A percentile compares a stretch with the other conserved stretches of the same genome.
phyloP scores from a whole-genome alignment of 2,797 vertebrate genomes.

The Gallirallus australis region DNA sequence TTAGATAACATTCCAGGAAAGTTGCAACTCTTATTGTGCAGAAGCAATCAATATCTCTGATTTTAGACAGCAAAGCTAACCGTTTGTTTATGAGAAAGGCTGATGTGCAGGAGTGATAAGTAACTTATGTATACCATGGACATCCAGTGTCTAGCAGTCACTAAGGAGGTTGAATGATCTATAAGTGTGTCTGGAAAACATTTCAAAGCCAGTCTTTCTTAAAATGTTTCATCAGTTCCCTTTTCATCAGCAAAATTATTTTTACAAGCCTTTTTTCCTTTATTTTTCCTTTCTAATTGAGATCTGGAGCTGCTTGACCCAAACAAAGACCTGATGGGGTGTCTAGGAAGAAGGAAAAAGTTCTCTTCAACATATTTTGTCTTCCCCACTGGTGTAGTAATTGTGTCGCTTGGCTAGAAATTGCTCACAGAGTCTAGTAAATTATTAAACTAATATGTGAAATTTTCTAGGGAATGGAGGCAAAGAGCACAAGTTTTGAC shows the following conservation, averaged over 20 bases:
- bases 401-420: background rate
- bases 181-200: background rate
- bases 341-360: background rate
- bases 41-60: background rate
- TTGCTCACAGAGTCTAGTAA: background rate
- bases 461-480: background rate
- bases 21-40: background rate
- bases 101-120: background rate
- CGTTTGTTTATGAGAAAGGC: background rate
- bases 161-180: background rate
- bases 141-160: background rate
- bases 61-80: background rate
- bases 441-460: background rate
- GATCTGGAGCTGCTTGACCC: background rate
- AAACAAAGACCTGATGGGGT: background rate
- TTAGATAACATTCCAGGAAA: background rate
- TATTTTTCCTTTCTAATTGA: background rate
- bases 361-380: background rate
- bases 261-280: background rate
- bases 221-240: background rate
- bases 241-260: background rate
- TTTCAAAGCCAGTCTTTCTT: background rate
- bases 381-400: background rate
- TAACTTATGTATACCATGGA: background rate
- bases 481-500: background rate